Conservation (phyloP, 1,140 invertebrate genomes). For the Drosophila murphyi region DNA sequence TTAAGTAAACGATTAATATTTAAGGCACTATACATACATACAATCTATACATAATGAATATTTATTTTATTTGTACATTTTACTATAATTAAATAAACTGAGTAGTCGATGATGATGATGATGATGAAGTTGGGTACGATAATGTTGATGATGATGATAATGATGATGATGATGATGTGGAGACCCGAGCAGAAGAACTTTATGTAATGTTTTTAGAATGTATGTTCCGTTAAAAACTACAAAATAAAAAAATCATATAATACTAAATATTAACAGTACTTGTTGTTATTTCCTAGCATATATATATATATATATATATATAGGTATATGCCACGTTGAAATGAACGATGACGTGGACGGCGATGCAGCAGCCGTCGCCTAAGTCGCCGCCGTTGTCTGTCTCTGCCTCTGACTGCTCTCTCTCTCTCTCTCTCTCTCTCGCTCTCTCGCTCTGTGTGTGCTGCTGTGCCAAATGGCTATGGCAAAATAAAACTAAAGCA, state of each 20-base stretch:
- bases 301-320: neutral
- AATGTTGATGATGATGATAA: conserved; percentile 21
- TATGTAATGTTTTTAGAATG: conserved; percentile 83
- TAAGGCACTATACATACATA: conserved; percentile 75
- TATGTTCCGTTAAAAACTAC: conserved; percentile 83
- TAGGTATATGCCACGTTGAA: conserved; percentile 27
- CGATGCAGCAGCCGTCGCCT: conserved; percentile 44
- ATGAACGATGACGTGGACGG: conserved; percentile 48
- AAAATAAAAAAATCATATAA: conserved; percentile 83
- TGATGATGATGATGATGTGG: conserved; percentile 23
- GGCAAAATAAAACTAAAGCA: conserved; percentile 84
- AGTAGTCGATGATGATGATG: conserved; percentile 39
- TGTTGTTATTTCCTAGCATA: conserved; percentile 13
- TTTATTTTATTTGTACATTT: conserved; percentile 84
- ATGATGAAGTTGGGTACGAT: conserved; percentile 25
- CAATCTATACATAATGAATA: conserved; percentile 78
- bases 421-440: conserved; percentile 22
- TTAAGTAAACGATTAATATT: conserved; percentile 63
- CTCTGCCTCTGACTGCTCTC: conserved; percentile 14
- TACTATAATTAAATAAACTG: conserved; percentile 80
- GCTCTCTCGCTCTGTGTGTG: conserved; percentile 32
- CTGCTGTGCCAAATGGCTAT: conserved; percentile 80
- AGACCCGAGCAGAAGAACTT: conserved; percentile 56
- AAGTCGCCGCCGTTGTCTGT: conserved; percentile 39
- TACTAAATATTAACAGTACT: conserved; percentile 58